Evolutionary conservation across 2,888 invertebrate genomes (phyloP).

Genomic region (Coronaproctus castanopsis): DNA sequence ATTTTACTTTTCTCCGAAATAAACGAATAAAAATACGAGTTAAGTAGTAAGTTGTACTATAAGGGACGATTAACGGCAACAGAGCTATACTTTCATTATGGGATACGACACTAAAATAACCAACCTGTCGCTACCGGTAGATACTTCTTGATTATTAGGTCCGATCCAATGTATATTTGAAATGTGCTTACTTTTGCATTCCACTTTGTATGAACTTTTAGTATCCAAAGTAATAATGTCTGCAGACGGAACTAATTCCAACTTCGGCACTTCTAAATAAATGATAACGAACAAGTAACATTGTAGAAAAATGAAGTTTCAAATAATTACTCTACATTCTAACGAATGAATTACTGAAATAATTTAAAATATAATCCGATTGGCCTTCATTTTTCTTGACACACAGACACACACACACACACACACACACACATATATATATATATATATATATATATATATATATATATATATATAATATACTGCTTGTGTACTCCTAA

Average conservation of each 20-base stretch:
- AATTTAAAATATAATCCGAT: background rate
- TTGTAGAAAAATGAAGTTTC: background rate
- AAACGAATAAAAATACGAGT: background rate
- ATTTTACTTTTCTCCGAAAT: background rate
- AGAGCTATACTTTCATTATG: background rate
- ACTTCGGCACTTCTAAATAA: background rate
- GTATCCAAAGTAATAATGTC: background rate
- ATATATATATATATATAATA: no score
- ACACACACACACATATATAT: no score
- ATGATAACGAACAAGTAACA: background rate
- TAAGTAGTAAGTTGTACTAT: background rate
- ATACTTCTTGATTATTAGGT: background rate
- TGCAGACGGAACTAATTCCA: background rate
- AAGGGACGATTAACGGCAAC: background rate
- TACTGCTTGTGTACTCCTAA: no score
- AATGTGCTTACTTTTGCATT: background rate
- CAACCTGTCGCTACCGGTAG: background rate
- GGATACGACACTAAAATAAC: no score
- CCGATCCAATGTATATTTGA: background rate
- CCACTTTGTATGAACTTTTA: background rate
- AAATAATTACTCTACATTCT: background rate
- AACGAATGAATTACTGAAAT: background rate
- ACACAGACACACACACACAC: no score
- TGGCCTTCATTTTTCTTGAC: no score
- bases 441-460: no score